Conservation (phyloP, 1,140 invertebrate species). For the Drosophila arizonae region DNA sequence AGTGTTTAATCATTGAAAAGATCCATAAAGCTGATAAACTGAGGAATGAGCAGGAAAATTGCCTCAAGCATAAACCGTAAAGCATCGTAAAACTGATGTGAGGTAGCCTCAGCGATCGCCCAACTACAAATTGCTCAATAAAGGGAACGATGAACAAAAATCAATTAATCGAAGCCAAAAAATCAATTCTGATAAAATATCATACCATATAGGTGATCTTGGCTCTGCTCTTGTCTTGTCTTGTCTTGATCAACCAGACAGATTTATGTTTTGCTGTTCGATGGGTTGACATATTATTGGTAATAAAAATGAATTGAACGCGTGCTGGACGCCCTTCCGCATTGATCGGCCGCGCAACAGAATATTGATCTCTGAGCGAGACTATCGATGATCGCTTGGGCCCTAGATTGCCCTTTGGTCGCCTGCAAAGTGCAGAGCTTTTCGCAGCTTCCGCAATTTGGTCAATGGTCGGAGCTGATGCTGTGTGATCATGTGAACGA, state of each 20-base stretch:
- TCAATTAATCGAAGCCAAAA: background rate
- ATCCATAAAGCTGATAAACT: too few species aligned
- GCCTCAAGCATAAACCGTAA: too few species aligned
- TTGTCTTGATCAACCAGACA: background rate
- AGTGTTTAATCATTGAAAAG: too few species aligned
- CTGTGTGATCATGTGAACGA: conserved; percentile 40
- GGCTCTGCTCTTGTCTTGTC: background rate
- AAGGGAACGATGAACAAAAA: background rate
- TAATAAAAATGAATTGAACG: conserved; percentile 37
- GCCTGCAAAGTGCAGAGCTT: conserved; percentile 21
- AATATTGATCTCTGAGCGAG: background rate
- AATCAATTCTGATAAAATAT: background rate
- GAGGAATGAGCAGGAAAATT: too few species aligned
- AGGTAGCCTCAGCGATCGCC: too few species aligned
- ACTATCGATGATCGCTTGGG: conserved; percentile 2
- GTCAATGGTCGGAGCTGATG: conserved; percentile 29
- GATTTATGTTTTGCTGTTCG: conserved; percentile 6
- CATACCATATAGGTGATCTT: background rate
- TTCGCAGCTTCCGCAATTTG: conserved; percentile 53
- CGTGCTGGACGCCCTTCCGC: conserved; percentile 21
- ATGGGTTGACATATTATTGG: conserved; percentile 37
- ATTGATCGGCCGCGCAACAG: conserved; percentile 1
- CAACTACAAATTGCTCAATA: too few species aligned
- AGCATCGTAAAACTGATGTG: background rate
- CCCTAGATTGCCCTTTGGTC: conserved; percentile 22